A percentile compares a stretch with the other conserved stretches of the same genome.
Evolutionary conservation across 2,113 vertebrate genomes (phyloP).

Genomic region (Turdus rufiventris): DNA sequence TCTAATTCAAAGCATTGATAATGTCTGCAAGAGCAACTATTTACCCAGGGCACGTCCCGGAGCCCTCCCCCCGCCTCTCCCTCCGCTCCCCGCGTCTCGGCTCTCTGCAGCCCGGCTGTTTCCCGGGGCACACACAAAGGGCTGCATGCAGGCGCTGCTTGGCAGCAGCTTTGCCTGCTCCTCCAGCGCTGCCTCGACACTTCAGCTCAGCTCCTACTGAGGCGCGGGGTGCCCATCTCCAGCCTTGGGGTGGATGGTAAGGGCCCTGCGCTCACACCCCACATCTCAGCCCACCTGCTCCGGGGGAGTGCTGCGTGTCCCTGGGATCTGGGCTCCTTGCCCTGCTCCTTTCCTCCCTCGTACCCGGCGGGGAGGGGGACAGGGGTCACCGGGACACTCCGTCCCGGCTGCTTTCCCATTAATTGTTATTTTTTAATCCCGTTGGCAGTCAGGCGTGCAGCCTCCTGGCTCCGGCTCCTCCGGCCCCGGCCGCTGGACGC

Average conservation of each 20-base stretch:
- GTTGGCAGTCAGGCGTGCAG: neutral
- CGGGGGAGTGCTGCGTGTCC: neutral
- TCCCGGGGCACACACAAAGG: neutral
- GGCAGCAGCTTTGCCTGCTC: neutral
- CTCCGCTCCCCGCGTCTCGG: neutral
- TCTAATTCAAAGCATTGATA: neutral
- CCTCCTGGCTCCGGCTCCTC: neutral
- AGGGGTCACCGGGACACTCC: neutral
- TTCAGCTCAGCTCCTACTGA: neutral
- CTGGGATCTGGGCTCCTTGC: neutral
- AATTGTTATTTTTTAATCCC: constrained; percentile 42
- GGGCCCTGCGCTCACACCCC: accelerated
- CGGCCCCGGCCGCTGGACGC: neutral
- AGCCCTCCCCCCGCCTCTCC: neutral
- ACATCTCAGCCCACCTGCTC: neutral
- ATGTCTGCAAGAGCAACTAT: constrained; percentile 27
- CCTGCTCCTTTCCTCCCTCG: neutral
- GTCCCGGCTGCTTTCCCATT: neutral
- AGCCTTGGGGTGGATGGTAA: neutral
- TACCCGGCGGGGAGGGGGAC: neutral
- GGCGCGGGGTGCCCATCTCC: neutral
- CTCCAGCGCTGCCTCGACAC: accelerated
- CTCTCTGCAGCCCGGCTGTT: neutral
- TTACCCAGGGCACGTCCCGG: constrained; percentile 22
- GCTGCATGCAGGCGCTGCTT: neutral